These are phyloP conservation scores for Coryphaenoides rupestris DNA, from an alignment of 2,113 vertebrate genomes.

Conservation along the genomic window DNA sequence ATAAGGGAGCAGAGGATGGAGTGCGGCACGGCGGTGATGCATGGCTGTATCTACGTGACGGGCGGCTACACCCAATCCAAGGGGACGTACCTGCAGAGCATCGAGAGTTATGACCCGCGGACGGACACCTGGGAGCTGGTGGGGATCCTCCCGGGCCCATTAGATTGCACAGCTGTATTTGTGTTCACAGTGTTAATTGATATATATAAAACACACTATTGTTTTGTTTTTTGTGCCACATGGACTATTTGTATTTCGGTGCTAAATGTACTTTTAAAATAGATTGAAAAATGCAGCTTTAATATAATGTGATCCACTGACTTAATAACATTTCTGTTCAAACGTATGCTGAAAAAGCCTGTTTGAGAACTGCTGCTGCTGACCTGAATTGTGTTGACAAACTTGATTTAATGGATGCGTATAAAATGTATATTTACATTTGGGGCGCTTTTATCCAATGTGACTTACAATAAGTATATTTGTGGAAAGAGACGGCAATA, in stretches of 20 bases:
- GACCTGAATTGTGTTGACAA: too few relatives aligned
- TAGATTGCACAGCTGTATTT: conserved; percentile 92
- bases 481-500: too few relatives aligned
- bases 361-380: too few relatives aligned
- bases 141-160: conserved; percentile 87
- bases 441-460: too few relatives aligned
- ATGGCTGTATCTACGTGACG: conserved; percentile 89
- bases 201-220: not conserved
- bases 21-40: conserved; percentile 85
- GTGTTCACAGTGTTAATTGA: conserved; percentile 79
- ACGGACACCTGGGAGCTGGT: conserved; percentile 90
- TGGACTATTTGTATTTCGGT: too few relatives aligned
- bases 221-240: conserved; percentile 16
- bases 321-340: not conserved
- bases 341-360: too few relatives aligned
- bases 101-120: conserved; percentile 90
- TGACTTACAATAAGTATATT: too few relatives aligned
- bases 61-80: conserved; percentile 96
- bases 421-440: too few relatives aligned
- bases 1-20: conserved; percentile 97
- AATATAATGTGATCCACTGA: too few relatives aligned
- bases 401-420: too few relatives aligned
- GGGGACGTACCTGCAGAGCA: conserved; percentile 89
- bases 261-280: too few relatives aligned
- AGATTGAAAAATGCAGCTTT: too few relatives aligned